These are phyloP conservation scores for Microctonus hyperodae DNA, from an alignment of 2,888 invertebrate species.

Conservation along the genomic window DNA sequence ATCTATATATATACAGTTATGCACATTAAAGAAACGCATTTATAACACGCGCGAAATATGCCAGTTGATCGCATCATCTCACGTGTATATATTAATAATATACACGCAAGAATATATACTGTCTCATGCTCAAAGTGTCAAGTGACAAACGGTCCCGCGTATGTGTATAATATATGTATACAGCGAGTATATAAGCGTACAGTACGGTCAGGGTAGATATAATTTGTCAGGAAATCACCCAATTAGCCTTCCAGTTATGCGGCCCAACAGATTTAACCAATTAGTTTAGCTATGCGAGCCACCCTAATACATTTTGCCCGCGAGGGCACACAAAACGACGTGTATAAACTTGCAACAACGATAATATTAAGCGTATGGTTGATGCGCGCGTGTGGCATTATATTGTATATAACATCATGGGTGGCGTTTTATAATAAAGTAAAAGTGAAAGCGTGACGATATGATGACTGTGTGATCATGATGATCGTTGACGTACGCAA, in stretches of 20 bases:
- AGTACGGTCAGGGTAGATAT: constrained; percentile 58
- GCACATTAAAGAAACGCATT: constrained; percentile 2
- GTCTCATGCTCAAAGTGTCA: constrained; percentile 56
- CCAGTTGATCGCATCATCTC: constrained; percentile 12
- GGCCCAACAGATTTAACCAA: constrained; percentile 64
- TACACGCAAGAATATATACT: not conserved
- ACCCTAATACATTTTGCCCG: constrained; percentile 59
- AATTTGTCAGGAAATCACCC: constrained; percentile 64
- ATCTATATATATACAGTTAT: not conserved
- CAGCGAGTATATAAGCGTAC: constrained; percentile 58
- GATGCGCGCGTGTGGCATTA: no score
- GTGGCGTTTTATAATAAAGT: constrained; percentile 12
- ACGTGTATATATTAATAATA: not conserved
- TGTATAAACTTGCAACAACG: constrained; percentile 34
- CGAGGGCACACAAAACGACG: constrained; percentile 39
- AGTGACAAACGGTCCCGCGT: constrained; percentile 63
- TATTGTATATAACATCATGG: constrained; percentile 19
- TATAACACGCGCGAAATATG: constrained; percentile 23
- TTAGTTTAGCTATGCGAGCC: constrained; percentile 63
- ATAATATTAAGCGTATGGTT: constrained; percentile 45
- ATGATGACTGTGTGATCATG: not conserved
- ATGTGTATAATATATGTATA: no score
- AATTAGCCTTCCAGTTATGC: constrained; percentile 64
- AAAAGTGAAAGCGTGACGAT: not conserved
- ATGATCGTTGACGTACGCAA: not conserved